Base-by-base conservation (phyloP, 2,888 invertebrate genomes). In the Ectropis crepuscularia region DNA sequence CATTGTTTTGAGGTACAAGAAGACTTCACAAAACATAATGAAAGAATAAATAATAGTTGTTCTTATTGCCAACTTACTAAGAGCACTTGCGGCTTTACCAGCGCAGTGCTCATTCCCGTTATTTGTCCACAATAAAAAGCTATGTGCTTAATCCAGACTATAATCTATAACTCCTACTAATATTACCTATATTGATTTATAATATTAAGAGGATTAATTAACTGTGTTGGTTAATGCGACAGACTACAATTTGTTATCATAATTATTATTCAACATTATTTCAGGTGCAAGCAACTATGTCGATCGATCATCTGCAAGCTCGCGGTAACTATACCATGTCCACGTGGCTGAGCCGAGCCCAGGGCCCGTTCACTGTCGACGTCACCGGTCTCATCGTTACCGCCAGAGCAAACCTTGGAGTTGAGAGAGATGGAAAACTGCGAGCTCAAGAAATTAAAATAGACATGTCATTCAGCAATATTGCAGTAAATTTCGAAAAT, bases 401-500 rank as follows among this genome's bases (percentile, higher is more conserved):
- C 68, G 96, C 96, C 0, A 88, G 94, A 55, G 96, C 96, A 0
- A 94, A 94, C 45, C 91, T 98, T 12, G 95, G 95, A 53, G 96
- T 96, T 0, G 95, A 96, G 72, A 91, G 94, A 61, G 95, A 95
- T 75, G 98, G 98, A 0, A 95, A 95, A 77, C 86, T 98, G 5
- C 94, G 95, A 75, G 96, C 97, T 0, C 95, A 96, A 76, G 95
- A 96, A 65, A 97, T 97, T 72, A 94, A 94, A 57, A 96, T 97
- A 92, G 97, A 98, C 75, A 94, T 97, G 42, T 94, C 94, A 0
- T 97, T 97, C 74, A 94, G 93, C 51, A 95, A 95, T 51, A 96
- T 98, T 75, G 92, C 95, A 7, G 95, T 97, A 89, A 95, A 97
- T 78, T 97, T 98, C 77, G 94, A 97, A 84, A 97, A 97, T 79